Conservation (phyloP, 1,140 invertebrate genomes). For the Drosophila nebulosa region DNA sequence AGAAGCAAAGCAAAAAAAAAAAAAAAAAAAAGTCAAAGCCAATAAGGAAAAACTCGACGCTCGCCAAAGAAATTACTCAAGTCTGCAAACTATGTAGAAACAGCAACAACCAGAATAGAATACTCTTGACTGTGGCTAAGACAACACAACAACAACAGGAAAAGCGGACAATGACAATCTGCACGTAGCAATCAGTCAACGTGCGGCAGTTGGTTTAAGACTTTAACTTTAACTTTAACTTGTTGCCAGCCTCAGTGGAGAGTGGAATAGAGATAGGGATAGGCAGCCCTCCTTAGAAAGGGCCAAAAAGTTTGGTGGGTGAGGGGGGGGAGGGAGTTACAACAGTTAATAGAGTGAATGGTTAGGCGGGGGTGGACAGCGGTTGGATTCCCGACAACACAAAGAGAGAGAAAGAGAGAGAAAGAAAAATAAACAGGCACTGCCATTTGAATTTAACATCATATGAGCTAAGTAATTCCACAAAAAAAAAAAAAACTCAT, state of each 20-base stretch:
- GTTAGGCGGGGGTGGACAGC: background rate
- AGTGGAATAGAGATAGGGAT: conserved; percentile 16
- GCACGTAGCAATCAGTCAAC: conserved; percentile 78
- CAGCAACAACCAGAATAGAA: conserved; percentile 38
- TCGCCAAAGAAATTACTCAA: conserved; percentile 77
- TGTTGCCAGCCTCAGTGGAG: conserved; percentile 61
- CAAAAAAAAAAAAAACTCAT: background rate
- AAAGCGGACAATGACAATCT: conserved; percentile 75
- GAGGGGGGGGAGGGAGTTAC: background rate
- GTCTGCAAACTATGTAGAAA: conserved; percentile 74
- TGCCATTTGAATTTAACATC: conserved; percentile 35
- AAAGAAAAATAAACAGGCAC: conserved; percentile 46
- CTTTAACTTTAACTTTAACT: conserved; percentile 58
- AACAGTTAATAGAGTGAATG: background rate
- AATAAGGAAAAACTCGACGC: conserved; percentile 71
- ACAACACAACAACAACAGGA: conserved; percentile 25
- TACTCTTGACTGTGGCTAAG: conserved; percentile 30
- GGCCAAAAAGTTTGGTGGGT: background rate
- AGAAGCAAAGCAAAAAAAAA: conserved; percentile 7
- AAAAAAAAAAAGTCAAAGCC: conserved; percentile 40
- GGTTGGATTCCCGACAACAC: conserved; percentile 43
- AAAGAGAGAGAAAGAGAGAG: background rate
- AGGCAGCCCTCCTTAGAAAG: background rate
- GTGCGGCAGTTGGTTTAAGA: conserved; percentile 73
- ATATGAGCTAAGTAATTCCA: conserved; percentile 63